A percentile compares a stretch with the other conserved stretches of the same genome.
Evolutionary conservation across 2,888 invertebrate species (phyloP).

Genomic region (Slavum lentiscoides): DNA sequence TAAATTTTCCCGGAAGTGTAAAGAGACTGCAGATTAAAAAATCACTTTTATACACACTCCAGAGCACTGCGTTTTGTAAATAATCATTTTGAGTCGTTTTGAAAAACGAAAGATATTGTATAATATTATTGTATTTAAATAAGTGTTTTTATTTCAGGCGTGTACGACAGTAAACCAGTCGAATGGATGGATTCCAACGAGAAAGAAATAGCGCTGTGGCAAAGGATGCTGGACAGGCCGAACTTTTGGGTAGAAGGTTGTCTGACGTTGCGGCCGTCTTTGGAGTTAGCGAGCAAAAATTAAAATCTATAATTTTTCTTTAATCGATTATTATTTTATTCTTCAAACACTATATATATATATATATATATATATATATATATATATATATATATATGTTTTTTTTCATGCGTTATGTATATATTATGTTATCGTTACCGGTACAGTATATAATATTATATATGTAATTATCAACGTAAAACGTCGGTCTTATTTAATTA

Average conservation of each 20-base stretch:
- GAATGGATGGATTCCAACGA: constrained; percentile 96
- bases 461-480: background rate
- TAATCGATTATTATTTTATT: background rate
- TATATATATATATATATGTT: background rate
- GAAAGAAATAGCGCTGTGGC: constrained; percentile 88
- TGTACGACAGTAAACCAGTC: constrained; percentile 79
- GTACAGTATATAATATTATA: background rate
- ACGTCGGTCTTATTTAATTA: background rate
- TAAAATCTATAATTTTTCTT: constrained; percentile 35
- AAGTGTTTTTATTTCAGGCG: constrained; percentile 66
- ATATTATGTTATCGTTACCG: background rate
- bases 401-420: constrained; percentile 4
- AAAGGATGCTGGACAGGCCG: constrained; percentile 89
- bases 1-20: too few relatives aligned
- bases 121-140: too few relatives aligned
- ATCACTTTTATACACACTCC: too few relatives aligned
- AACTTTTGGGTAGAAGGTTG: constrained; percentile 98
- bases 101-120: too few relatives aligned
- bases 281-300: constrained; percentile 61
- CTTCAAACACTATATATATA: background rate
- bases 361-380: constrained; percentile 20
- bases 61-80: too few relatives aligned
- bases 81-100: too few relatives aligned
- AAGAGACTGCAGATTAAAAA: too few relatives aligned
- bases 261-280: constrained; percentile 78